phyloP scores from a whole-genome alignment of 1,140 invertebrate species.

The Ceratina calcarata region DNA sequence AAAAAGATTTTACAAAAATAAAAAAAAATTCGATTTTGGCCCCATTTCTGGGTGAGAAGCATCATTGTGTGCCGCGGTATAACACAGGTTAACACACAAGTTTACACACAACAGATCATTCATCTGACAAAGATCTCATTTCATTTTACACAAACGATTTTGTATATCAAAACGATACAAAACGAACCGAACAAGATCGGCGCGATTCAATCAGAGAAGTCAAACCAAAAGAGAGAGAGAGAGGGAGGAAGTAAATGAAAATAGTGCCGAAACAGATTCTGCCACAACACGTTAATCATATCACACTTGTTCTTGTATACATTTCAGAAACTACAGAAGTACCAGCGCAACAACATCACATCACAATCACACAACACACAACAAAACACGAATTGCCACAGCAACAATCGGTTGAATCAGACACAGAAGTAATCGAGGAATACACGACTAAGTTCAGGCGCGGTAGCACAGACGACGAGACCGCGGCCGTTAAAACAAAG shows the following conservation, averaged over 20 bases:
- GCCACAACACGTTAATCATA: slow-evolving; percentile 63
- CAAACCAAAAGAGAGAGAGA: slow-evolving; percentile 62
- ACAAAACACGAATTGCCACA: slow-evolving; percentile 78
- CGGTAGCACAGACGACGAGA: slow-evolving; percentile 77
- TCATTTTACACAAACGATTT: too few species aligned
- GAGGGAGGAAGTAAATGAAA: slow-evolving; percentile 44
- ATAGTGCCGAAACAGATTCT: slow-evolving; percentile 27
- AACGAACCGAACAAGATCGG: background rate
- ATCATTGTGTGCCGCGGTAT: background rate
- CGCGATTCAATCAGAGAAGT: slow-evolving; percentile 26
- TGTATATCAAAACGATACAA: background rate
- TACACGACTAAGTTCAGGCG: slow-evolving; percentile 77
- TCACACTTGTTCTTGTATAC: slow-evolving; percentile 72
- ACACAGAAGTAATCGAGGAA: slow-evolving; percentile 78
- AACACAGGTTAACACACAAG: slow-evolving; percentile 23
- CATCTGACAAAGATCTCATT: background rate
- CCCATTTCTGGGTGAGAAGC: too few species aligned
- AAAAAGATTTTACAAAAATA: too few species aligned
- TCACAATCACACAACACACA: slow-evolving; percentile 75
- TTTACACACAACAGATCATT: slow-evolving; percentile 28
- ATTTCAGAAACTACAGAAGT: slow-evolving; percentile 80
- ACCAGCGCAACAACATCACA: slow-evolving; percentile 78
- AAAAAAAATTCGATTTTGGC: background rate
- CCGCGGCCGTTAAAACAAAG: slow-evolving; percentile 74
- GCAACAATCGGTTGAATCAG: slow-evolving; percentile 69